phyloP scores from a whole-genome alignment of 1,140 invertebrate species.

The Arion vulgaris region DNA sequence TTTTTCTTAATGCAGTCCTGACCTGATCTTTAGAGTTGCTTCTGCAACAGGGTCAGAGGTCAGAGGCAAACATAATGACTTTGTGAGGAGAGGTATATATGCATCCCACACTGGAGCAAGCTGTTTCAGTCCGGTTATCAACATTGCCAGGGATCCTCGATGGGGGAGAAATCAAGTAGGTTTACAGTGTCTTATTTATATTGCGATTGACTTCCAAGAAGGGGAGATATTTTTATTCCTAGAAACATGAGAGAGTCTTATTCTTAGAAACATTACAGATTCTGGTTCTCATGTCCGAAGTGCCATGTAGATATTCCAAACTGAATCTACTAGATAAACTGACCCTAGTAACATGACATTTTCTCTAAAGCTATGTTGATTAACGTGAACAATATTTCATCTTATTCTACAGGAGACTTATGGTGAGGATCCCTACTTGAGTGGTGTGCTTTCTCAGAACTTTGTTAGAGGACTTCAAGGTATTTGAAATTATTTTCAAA shows the following conservation, averaged over 20 bases:
- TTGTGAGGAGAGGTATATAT: constrained; percentile 45
- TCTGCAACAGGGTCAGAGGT: constrained; percentile 58
- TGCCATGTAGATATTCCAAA: too few species aligned
- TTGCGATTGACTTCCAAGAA: too few species aligned
- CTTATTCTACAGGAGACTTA: constrained; percentile 62
- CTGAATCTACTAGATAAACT: too few species aligned
- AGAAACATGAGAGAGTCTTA: too few species aligned
- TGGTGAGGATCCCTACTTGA: constrained; percentile 66
- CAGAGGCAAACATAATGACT: constrained; percentile 61
- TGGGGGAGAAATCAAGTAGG: constrained; percentile 67
- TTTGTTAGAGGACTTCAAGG: constrained; percentile 65
- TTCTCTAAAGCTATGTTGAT: too few species aligned
- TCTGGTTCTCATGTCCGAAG: too few species aligned
- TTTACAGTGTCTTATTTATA: too few species aligned
- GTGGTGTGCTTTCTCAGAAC: constrained; percentile 44
- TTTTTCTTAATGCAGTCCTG: constrained; percentile 40
- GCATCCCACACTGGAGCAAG: constrained; percentile 55
- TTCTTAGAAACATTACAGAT: too few species aligned
- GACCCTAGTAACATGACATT: too few species aligned
- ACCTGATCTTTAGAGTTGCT: constrained; percentile 51
- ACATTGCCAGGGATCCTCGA: constrained; percentile 64
- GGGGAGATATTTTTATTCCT: too few species aligned
- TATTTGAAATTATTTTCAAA: constrained; percentile 30
- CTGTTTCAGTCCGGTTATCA: constrained; percentile 66
- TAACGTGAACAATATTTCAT: too few species aligned